These are phyloP conservation scores for Cephus sareptanus DNA, from an alignment of 2,888 invertebrate genomes.

Conservation along the genomic window DNA sequence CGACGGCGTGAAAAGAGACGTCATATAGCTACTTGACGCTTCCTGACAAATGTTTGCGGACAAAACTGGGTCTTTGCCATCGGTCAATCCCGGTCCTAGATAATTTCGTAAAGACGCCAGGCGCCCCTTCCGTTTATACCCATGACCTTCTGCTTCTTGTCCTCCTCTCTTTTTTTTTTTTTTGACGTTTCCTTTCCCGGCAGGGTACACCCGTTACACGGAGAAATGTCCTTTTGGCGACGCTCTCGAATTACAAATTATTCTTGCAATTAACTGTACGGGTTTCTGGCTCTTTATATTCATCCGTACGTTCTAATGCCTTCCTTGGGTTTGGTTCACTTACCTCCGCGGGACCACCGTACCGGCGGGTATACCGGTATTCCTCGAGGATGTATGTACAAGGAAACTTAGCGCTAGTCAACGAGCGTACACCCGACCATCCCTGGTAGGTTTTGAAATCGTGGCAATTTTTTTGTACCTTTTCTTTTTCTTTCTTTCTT, in stretches of 20 bases:
- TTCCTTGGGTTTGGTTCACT: not conserved
- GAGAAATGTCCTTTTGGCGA: constrained; percentile 3
- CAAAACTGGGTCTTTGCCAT: constrained; percentile 15
- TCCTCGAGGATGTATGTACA: constrained; percentile 35
- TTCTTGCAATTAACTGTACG: constrained; percentile 50
- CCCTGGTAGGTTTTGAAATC: not conserved
- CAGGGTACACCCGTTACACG: not conserved
- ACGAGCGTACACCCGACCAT: not conserved
- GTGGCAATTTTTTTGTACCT: not conserved
- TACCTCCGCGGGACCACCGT: not conserved
- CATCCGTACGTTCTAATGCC: not conserved
- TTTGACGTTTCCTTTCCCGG: constrained; percentile 44
- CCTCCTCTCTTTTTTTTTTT: constrained; percentile 11
- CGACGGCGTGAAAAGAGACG: constrained; percentile 17
- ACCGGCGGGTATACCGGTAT: constrained; percentile 30
- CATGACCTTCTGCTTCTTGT: constrained; percentile 49
- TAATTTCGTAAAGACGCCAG: constrained; percentile 46
- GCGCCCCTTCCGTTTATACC: constrained; percentile 30
- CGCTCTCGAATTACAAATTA: constrained; percentile 52
- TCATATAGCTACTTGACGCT: constrained; percentile 46
- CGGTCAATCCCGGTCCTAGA: constrained; percentile 35
- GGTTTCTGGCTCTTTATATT: not conserved
- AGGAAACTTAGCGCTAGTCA: constrained; percentile 31
- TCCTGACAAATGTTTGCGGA: constrained; percentile 49
- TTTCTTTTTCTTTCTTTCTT: too few relatives aligned